Evolutionary conservation across 2,113 vertebrate genomes (phyloP).

Genomic region (Dipodomys ordii): DNA sequence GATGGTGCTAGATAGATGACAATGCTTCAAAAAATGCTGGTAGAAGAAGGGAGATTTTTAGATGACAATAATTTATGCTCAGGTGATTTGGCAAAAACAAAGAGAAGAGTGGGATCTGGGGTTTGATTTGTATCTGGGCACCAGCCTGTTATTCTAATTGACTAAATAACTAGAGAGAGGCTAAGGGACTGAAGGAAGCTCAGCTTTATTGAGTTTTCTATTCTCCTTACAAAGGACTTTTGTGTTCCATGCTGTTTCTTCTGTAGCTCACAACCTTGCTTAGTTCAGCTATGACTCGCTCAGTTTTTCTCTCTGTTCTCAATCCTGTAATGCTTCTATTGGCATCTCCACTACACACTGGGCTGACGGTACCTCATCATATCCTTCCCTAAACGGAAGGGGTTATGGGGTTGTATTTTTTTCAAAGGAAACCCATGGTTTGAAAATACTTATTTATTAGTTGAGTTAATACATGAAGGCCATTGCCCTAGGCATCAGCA

Average conservation of each 20-base stretch:
- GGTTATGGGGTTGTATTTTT: neutral
- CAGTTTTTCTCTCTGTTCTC: neutral
- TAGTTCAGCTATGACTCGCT: neutral
- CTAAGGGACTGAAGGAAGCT: neutral
- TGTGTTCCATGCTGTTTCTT: neutral
- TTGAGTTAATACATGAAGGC: neutral
- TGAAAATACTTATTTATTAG: neutral
- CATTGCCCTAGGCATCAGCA: conserved; percentile 25
- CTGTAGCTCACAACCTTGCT: neutral
- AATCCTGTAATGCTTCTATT: neutral
- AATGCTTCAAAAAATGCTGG: neutral
- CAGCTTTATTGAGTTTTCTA: neutral
- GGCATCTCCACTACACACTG: neutral
- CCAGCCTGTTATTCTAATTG: neutral
- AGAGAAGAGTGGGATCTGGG: neutral
- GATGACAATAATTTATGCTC: neutral
- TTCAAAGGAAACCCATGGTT: neutral
- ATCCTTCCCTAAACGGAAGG: neutral
- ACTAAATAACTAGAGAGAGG: neutral
- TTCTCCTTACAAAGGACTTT: neutral
- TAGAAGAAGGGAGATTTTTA: neutral
- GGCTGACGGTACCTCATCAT: neutral
- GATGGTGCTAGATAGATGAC: neutral
- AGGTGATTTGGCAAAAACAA: neutral
- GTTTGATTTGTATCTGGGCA: neutral